phyloP scores from a whole-genome alignment of 2,113 vertebrate species.

The Glareola pratincola region DNA sequence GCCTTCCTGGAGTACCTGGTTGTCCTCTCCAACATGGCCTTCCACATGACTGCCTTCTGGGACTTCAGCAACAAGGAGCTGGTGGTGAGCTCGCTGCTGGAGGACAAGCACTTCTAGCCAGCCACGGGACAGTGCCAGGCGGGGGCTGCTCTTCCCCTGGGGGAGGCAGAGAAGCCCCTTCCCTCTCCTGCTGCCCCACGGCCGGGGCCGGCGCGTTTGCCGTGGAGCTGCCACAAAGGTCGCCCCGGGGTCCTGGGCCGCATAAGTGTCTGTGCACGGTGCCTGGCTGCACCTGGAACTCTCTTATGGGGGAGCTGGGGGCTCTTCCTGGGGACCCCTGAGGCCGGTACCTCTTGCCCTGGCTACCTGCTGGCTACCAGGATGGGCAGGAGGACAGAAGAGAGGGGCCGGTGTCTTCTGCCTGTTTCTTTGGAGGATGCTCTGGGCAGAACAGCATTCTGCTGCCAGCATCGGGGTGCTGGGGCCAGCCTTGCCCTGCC shows the following conservation, averaged over 20 bases:
- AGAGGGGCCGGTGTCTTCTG: neutral
- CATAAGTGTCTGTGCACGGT: neutral
- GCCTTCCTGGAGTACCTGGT: constrained; percentile 93
- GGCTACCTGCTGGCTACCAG: neutral
- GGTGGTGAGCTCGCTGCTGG: constrained; percentile 81
- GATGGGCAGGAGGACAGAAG: neutral
- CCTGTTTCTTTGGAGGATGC: neutral
- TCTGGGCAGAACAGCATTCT: neutral
- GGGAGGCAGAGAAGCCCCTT: neutral
- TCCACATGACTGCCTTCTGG: constrained; percentile 95
- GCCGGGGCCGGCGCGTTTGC: neutral
- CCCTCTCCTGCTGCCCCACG: neutral
- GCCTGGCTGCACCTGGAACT: neutral
- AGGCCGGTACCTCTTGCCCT: neutral
- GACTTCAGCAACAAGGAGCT: constrained; percentile 92
- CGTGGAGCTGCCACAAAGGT: neutral
- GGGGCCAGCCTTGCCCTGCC: neutral
- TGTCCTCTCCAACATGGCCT: constrained; percentile 95
- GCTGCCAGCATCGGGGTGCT: accelerated
- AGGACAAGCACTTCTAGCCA: constrained; percentile 87
- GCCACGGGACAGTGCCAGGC: accelerated
- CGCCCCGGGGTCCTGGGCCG: neutral
- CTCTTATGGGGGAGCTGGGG: accelerated
- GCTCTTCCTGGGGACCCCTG: neutral
- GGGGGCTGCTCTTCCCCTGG: neutral